Conservation (phyloP, 2,888 invertebrate genomes). For the Odiellus spinosus region DNA sequence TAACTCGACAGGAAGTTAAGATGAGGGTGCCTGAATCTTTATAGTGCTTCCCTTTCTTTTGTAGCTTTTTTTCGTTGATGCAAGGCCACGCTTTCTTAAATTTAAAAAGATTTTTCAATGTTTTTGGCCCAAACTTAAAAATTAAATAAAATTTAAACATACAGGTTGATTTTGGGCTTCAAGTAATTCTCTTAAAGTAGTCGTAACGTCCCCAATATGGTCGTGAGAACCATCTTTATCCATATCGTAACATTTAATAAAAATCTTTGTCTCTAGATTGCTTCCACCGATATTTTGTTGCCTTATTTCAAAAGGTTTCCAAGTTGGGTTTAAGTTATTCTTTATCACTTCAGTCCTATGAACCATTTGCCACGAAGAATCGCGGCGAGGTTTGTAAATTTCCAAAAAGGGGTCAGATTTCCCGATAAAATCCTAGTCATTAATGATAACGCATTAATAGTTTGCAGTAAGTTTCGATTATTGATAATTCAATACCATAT, state of each 20-base stretch:
- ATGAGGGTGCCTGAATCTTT: constrained; percentile 33
- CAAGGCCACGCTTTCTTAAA: constrained; percentile 23
- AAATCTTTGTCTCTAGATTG: too few relatives aligned
- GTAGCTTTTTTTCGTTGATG: constrained; percentile 34
- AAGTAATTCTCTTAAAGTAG: constrained; percentile 32
- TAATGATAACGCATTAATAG: too few relatives aligned
- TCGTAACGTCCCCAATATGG: constrained; percentile 34
- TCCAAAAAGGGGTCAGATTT: constrained; percentile 1
- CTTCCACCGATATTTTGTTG: constrained; percentile 21
- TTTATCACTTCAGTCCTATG: constrained; percentile 30
- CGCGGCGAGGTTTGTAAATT: background rate
- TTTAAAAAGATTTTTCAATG: too few relatives aligned
- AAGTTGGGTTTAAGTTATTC: constrained; percentile 38
- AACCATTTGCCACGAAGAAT: background rate
- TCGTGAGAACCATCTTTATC: constrained; percentile 34
- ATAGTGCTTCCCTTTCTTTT: constrained; percentile 34
- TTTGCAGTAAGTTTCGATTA: too few relatives aligned
- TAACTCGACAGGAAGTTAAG: background rate
- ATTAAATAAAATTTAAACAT: background rate
- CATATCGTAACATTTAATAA: constrained; percentile 32
- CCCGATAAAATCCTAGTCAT: constrained; percentile 1
- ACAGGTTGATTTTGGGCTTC: constrained; percentile 22
- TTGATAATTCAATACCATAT: too few relatives aligned
- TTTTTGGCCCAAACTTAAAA: too few relatives aligned
- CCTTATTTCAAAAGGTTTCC: constrained; percentile 35